Evolutionary conservation across 2,888 invertebrate genomes (phyloP), one percentile per base, ranked within the genome.

Genomic region (Perizoma affinitatum): DNA sequence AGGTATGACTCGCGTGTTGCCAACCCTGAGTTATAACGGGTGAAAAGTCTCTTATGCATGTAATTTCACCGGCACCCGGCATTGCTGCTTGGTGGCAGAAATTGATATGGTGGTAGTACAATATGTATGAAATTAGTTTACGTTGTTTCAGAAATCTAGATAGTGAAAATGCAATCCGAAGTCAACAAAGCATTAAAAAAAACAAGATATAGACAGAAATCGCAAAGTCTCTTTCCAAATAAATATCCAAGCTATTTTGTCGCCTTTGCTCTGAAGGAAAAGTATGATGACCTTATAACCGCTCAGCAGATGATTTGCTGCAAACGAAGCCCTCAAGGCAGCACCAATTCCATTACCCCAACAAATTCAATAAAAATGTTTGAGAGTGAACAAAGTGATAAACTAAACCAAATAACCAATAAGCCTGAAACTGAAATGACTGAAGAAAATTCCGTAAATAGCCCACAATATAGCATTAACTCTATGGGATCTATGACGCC

Each of bases 201-300:
- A 52, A 42, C 41, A 34, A 59, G 42, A 45, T 42, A 9, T 0
- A 54, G 35, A 57, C n/a, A 54, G 49, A 74, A 70, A 47, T 73
- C 74, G 22, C 49, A 54, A 11, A 69, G 67, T 5, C 58, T 47
- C 43, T 74, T 59, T 62, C 70, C 72, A 5, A 74, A 71, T 62
- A 67, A 50, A 44, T 56, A 63, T 33, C 68, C 78, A 5, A 71
- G 76, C 1, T 82, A 72, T 60, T 69, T 80, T 0, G 79, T 84
- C 0, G 77, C 76, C 4, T 81, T 78, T 67, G 67, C 82, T 11
- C 55, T 76, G 5, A 74, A 78, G 44, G 78, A 80, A 61, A 74
- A 73, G n/a, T 71, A 72, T 41, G 78, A 80, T 57, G 75, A 81
- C 40, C 57, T 74, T 2, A 51, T 59, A 6, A 75, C 70, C 10